phyloP scores from a whole-genome alignment of 2,797 vertebrate species.

The Argentina silus region DNA sequence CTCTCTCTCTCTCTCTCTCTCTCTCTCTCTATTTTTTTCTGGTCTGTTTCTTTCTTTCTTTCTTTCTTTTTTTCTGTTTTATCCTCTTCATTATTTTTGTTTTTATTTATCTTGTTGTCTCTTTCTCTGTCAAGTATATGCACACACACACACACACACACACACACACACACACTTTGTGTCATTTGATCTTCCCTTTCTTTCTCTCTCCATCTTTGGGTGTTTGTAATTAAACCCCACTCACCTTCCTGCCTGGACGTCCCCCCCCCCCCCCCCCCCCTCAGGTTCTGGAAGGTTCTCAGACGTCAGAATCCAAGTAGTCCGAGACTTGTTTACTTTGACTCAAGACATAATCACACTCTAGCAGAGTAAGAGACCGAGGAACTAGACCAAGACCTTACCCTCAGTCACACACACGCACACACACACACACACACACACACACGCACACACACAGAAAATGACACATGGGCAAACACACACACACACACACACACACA shows the following conservation, averaged over 20 bases:
- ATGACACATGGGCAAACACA: no score
- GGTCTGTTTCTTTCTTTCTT: not conserved
- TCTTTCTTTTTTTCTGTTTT: not conserved
- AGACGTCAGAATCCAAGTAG: conserved; percentile 32
- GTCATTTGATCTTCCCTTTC: no score
- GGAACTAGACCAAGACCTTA: not conserved
- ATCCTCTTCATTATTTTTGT: no score
- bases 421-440: no score
- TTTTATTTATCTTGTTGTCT: no score
- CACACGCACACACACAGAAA: no score
- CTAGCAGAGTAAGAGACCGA: not conserved
- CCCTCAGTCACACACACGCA: not conserved
- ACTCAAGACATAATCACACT: conserved; percentile 48
- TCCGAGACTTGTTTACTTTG: conserved; percentile 34
- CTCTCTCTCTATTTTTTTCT: conserved; percentile 15
- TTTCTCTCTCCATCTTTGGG: not conserved
- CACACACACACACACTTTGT: no score
- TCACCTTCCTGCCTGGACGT: conserved; percentile 39
- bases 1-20: not conserved
- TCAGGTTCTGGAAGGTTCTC: conserved; percentile 25
- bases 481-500: no score
- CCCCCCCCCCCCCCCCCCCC: conserved; percentile 31
- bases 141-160: no score
- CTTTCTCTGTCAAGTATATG: no score
- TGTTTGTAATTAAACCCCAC: conserved; percentile 9